Conservation (phyloP, 2,888 invertebrate species). For the Orthosia incerta region DNA sequence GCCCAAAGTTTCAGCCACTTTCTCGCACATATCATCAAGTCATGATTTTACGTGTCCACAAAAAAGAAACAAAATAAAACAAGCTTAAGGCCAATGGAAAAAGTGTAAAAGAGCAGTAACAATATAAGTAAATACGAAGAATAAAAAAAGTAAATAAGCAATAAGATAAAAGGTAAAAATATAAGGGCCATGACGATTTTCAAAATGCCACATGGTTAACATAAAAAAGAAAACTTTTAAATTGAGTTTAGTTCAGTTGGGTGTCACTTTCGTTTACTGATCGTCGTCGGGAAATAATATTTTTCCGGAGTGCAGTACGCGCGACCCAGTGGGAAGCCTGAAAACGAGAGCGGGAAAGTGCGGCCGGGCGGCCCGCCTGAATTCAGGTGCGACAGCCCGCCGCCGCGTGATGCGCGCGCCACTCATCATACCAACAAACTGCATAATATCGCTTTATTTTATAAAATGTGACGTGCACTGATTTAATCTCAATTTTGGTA, state of each 20-base stretch:
- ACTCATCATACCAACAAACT: not conserved
- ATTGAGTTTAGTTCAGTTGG: not conserved
- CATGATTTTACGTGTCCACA: not conserved
- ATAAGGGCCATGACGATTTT: too few species aligned
- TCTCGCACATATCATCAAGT: not conserved
- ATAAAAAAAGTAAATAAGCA: not conserved
- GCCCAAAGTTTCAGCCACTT: constrained; percentile 7
- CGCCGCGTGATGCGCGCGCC: constrained; percentile 42
- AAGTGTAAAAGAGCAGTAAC: accelerated
- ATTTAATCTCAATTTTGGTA: not conserved
- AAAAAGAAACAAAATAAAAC: not conserved
- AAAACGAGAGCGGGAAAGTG: constrained; percentile 28
- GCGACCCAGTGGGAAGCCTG: not conserved
- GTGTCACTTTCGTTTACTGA: constrained; percentile 5
- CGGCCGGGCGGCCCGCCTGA: not conserved
- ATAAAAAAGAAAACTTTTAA: constrained; percentile 5
- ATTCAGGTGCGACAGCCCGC: constrained; percentile 14
- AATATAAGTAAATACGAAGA: not conserved
- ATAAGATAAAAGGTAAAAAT: not conserved
- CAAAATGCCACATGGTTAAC: not conserved
- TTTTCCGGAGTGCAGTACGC: constrained; percentile 20
- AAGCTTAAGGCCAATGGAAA: not conserved
- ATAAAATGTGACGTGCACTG: not conserved
- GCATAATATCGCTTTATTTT: constrained; percentile 8
- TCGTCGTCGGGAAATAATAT: not conserved